phyloP scores from a whole-genome alignment of 2,888 invertebrate genomes.

The Entomobrya multifasciata region DNA sequence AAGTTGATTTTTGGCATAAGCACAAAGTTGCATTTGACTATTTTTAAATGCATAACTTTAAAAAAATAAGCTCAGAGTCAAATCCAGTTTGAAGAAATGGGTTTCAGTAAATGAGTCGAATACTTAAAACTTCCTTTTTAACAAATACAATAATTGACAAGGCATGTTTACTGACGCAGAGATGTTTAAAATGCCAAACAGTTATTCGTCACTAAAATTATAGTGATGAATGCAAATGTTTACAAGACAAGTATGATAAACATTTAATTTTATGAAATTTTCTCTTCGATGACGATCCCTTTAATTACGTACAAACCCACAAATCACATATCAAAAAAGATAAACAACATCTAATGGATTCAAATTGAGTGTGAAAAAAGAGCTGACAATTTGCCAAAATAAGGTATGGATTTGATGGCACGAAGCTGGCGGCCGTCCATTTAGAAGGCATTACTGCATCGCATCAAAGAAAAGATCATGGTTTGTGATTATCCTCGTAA shows the following conservation, averaged over 20 bases:
- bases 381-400: slow-evolving; percentile 67
- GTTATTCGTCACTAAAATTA: not conserved
- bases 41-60: too few species aligned
- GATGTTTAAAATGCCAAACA: too few species aligned
- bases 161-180: too few species aligned
- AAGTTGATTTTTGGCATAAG: not conserved
- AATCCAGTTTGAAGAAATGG: not conserved
- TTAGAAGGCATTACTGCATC: slow-evolving; percentile 51
- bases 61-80: not conserved
- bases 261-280: not conserved
- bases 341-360: slow-evolving; percentile 52
- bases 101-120: too few species aligned
- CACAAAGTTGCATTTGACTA: too few species aligned
- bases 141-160: too few species aligned
- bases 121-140: too few species aligned
- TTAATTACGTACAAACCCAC: not conserved
- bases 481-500: slow-evolving; percentile 61
- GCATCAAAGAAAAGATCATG: slow-evolving; percentile 56
- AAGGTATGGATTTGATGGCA: slow-evolving; percentile 58
- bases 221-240: not conserved
- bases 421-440: slow-evolving; percentile 64
- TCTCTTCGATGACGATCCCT: slow-evolving; percentile 13
- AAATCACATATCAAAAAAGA: slow-evolving; percentile 12
- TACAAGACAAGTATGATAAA: not conserved
- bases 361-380: slow-evolving; percentile 65